A percentile compares a stretch with the other conserved stretches of the same genome.
phyloP scores from a whole-genome alignment of 2,797 vertebrate species.

The Parauchenoglanis punctatus region DNA sequence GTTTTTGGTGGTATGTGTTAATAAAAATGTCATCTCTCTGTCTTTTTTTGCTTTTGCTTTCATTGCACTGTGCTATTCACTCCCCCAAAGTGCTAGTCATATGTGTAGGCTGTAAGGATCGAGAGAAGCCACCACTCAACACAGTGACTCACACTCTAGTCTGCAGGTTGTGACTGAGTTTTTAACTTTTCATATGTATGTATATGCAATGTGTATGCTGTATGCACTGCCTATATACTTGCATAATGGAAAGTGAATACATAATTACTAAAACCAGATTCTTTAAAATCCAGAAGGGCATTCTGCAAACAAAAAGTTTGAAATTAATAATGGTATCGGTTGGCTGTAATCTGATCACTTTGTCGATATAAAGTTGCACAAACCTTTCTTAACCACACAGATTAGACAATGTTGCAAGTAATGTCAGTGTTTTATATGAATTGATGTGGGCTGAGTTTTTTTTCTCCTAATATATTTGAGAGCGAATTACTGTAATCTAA shows the following conservation, averaged over 20 bases:
- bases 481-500: background rate
- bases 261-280: background rate
- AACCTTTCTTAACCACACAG: background rate
- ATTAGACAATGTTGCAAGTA: background rate
- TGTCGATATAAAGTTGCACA: background rate
- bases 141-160: slow-evolving; percentile 38
- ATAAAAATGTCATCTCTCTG: background rate
- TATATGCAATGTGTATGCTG: background rate
- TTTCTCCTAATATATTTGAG: background rate
- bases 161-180: slow-evolving; percentile 1
- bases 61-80: slow-evolving; percentile 29
- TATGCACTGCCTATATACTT: background rate
- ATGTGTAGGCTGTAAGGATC: slow-evolving; percentile 31
- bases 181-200: slow-evolving; percentile 16
- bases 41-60: slow-evolving; percentile 27
- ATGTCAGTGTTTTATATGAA: background rate
- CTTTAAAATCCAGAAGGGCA: background rate
- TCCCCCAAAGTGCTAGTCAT: slow-evolving; percentile 13
- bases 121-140: slow-evolving; percentile 26
- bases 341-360: background rate
- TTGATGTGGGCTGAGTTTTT: background rate
- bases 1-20: background rate
- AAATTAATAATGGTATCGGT: background rate
- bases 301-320: background rate
- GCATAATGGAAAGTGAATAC: background rate